Base-by-base conservation (phyloP, 2,888 invertebrate genomes). In the Crioceris asparagi region DNA sequence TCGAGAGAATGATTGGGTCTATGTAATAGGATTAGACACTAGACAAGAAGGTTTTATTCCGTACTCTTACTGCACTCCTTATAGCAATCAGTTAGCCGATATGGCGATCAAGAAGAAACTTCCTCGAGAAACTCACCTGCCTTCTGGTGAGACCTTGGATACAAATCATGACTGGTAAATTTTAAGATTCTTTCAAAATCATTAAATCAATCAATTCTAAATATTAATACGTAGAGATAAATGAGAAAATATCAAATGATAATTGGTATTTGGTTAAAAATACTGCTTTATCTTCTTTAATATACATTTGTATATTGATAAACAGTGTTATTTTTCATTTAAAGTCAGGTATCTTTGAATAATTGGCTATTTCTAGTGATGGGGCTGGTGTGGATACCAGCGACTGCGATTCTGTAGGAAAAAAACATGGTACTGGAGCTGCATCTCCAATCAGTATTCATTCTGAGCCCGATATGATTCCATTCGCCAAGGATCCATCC, bases 1-100 rank as follows among this genome's bases (percentile, higher is more conserved):
- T 64, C 74, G 91, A 49, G 94, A 94, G 64, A 92, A 93, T 59
- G 93, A 94, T 65, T 94, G 94, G 94, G 91, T 92, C 6, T 94
- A 94, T 66, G 92, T 94, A 1, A 88, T 93, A 57, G 83, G 87
- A 2, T 82, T 87, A 31, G 88, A 88, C 52, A 84, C 87, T 12
- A 72, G 88, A 35, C 79, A 85, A 57, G 92, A 94, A 63, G 94
- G 94, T 1, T 94, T 93, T 57, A 91, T 94, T 52, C 94, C 94
- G 1, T 86, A 88, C 60, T 88, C 90, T 0, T 93, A 92, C 61
- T 91, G 91, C 59, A 86, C 90, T 0, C 88, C 90, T 0, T 88
- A 75, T 54, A 83, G 73, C 53, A 85, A 78, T 61, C 79, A 77
- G 63, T 61, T 79, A 33, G 88, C 77, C 3, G 90, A 91, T 59